phyloP scores from a whole-genome alignment of 1,140 invertebrate genomes.

The Cydia pomonella region DNA sequence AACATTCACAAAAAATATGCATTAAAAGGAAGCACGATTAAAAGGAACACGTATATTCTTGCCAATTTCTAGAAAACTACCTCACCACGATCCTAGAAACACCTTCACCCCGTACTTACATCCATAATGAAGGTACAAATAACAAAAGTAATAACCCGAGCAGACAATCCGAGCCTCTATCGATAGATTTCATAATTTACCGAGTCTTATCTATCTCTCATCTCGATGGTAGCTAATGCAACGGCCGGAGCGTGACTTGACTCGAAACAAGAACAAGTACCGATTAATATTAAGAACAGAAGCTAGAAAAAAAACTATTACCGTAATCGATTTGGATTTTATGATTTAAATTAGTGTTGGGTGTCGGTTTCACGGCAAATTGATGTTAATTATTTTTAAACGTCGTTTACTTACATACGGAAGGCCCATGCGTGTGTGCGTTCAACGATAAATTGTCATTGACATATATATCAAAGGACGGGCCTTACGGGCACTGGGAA shows the following conservation, averaged over 20 bases:
- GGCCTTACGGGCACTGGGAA: too few relatives aligned
- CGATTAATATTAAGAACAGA: conserved; percentile 33
- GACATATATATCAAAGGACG: too few relatives aligned
- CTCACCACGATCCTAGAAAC: background rate
- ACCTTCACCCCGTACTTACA: background rate
- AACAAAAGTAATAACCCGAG: conserved; percentile 28
- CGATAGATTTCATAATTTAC: conserved; percentile 32
- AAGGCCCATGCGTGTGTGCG: background rate
- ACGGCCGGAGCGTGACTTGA: conserved; percentile 21
- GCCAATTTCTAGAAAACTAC: background rate
- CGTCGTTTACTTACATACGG: conserved; percentile 4
- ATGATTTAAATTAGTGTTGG: conserved; percentile 25
- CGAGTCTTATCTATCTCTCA: conserved; percentile 22
- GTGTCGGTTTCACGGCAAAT: conserved; percentile 27
- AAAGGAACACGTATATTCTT: background rate
- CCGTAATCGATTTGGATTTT: conserved; percentile 33
- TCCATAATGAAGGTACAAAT: conserved; percentile 26
- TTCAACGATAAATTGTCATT: background rate
- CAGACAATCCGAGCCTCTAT: conserved; percentile 3
- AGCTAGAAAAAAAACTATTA: conserved; percentile 28
- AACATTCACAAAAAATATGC: background rate
- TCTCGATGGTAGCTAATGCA: conserved; percentile 32
- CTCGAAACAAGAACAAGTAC: conserved; percentile 26
- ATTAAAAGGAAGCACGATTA: background rate
- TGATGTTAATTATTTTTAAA: conserved; percentile 23